Base-by-base conservation (phyloP, 2,797 vertebrate species). In the Galaxias olidus region DNA sequence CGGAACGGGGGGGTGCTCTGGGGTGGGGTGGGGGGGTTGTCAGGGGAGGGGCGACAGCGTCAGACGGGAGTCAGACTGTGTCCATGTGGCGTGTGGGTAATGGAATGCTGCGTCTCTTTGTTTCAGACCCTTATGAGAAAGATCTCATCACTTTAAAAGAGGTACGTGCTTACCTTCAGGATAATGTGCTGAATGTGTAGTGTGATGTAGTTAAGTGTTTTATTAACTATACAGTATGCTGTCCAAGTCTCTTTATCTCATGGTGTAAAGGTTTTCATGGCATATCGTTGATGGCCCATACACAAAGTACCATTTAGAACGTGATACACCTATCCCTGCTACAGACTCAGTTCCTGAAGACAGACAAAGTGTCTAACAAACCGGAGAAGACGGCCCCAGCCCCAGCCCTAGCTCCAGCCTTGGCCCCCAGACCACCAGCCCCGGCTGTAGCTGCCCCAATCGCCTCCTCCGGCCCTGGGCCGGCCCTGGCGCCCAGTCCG, bases 261-360 rank as follows among this genome's bases (percentile, higher is more conserved):
- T 2, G 6, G 30, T 30, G 30, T 2, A 6, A 30, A 30, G 30
- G 30, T 30, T 30, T 30, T 30, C 30, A 30, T 30, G 30, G 30
- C 30, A 0, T 0, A 1, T n/a, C 20, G 17, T 51, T 63, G 0
- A 4, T 62, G 51, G 66, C 61, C 1, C 41, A 59, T 9, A 18
- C n/a, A 10, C 5, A 0, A 1, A 6, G 30, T 30, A 30, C 14
- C 1, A 6, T 41, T 58, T 18, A 19, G 43, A 30, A 53, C 14
- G 30, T 15, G 59, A 7, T 4, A 4, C 8, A 64, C 44, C 62
- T 44, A 14, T 65, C 18, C 59, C 6, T 9, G 20, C 19, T 19
- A 58, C 62, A 90, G 87, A 84, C 83, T 61, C 80, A 88, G 71
- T 47, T 84, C 58, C 68, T 86, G 40, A 87, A 90, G 72, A 75